A percentile compares a stretch with the other conserved stretches of the same genome.
Conservation (phyloP, 1,140 invertebrate species). For the Hyposmocoma kahamanoa region DNA sequence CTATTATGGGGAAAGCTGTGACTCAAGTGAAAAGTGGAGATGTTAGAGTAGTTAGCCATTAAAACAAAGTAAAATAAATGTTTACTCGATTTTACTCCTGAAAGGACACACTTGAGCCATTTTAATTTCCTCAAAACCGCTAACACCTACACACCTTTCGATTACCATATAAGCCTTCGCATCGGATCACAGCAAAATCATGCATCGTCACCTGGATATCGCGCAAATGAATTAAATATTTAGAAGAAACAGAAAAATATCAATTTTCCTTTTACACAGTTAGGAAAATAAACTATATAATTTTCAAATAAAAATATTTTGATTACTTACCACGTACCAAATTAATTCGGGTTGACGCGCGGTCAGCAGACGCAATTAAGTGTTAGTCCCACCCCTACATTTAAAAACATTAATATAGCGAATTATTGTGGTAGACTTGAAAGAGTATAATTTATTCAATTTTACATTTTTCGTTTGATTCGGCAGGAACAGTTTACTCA, state of each 20-base stretch:
- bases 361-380: conserved; percentile 4
- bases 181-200: neutral
- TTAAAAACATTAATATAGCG: conserved; percentile 32
- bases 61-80: too few relatives aligned
- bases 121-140: conserved; percentile 19
- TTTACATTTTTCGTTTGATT: conserved; percentile 26
- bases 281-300: conserved; percentile 19
- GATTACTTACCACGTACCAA: conserved; percentile 1
- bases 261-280: conserved; percentile 31
- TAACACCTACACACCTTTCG: conserved; percentile 36
- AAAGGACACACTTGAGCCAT: conserved; percentile 19
- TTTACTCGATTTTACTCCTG: too few relatives aligned
- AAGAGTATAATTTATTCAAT: conserved; percentile 33
- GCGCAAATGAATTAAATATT: neutral
- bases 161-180: conserved; percentile 20
- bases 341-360: too few relatives aligned
- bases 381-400: conserved; percentile 25
- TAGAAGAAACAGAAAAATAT: neutral
- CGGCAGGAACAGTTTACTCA: conserved; percentile 22
- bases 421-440: conserved; percentile 26
- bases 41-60: too few relatives aligned
- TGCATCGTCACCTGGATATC: neutral
- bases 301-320: neutral
- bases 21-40: too few relatives aligned
- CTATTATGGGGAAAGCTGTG: too few relatives aligned